Evolutionary conservation across 2,888 invertebrate species (phyloP).

Genomic region (Drosophila mettleri): DNA sequence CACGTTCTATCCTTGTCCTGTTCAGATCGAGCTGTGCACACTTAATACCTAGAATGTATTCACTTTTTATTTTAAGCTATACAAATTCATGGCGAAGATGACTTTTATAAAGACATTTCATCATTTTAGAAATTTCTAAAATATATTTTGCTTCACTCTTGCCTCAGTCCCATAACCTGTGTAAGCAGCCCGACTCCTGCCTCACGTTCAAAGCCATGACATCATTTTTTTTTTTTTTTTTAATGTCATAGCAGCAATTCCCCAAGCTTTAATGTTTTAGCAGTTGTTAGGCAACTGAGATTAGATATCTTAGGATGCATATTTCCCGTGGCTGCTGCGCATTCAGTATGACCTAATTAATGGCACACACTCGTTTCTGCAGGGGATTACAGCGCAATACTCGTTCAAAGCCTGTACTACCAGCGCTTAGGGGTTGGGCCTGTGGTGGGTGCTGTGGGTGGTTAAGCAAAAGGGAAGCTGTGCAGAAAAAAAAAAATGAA

Average conservation of each 20-base stretch:
- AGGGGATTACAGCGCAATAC: slow-evolving; percentile 65
- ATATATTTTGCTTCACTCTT: not conserved
- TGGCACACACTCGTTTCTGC: slow-evolving; percentile 52
- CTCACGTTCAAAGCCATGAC: not conserved
- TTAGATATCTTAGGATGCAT: slow-evolving; percentile 31
- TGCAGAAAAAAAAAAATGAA: slow-evolving; percentile 20
- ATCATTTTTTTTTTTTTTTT: not conserved
- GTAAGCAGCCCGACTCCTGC: not conserved
- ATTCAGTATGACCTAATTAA: slow-evolving; percentile 71
- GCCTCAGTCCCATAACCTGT: not conserved
- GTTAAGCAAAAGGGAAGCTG: slow-evolving; percentile 5
- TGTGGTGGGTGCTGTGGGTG: not conserved
- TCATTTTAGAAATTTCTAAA: too few relatives aligned
- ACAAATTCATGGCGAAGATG: too few relatives aligned
- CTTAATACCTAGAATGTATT: too few relatives aligned
- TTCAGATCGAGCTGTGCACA: too few relatives aligned
- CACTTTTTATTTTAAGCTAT: too few relatives aligned
- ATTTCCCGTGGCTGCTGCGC: slow-evolving; percentile 17
- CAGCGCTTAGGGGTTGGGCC: slow-evolving; percentile 34
- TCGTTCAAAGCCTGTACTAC: slow-evolving; percentile 55
- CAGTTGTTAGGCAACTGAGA: slow-evolving; percentile 17
- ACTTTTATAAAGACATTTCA: too few relatives aligned
- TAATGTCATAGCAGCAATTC: not conserved
- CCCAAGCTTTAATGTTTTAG: slow-evolving; percentile 21
- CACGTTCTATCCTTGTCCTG: too few relatives aligned